These are phyloP conservation scores for Cyrtonyx montezumae DNA, from an alignment of 2,113 vertebrate species.

Conservation along the genomic window DNA sequence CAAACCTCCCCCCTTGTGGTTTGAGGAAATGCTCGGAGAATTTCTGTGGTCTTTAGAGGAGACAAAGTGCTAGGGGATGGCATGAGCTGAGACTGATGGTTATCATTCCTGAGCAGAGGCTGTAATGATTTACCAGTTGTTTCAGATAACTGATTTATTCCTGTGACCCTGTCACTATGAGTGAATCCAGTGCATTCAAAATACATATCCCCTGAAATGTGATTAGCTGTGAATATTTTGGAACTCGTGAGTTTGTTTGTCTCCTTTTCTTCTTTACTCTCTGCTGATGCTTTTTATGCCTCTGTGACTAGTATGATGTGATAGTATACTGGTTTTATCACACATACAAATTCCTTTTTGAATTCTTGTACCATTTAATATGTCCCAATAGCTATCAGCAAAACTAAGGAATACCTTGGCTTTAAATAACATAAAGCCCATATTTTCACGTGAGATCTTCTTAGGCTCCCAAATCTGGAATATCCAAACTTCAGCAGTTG, in stretches of 20 bases:
- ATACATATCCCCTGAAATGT: neutral
- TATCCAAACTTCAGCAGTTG: neutral
- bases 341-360: neutral
- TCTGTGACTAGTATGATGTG: neutral
- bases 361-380: neutral
- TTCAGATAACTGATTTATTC: neutral
- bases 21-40: neutral
- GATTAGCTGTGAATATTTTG: neutral
- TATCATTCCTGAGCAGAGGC: neutral
- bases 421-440: neutral
- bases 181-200: neutral
- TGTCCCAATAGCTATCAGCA: neutral
- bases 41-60: neutral
- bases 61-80: neutral
- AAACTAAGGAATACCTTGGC: neutral
- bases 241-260: neutral
- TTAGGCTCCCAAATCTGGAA: neutral
- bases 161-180: neutral
- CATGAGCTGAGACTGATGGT: neutral
- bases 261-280: neutral
- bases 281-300: neutral
- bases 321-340: neutral
- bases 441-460: neutral
- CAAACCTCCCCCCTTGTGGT: rapidly evolving
- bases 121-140: neutral